Percentiles rank a stretch among this genome's conserved stretches.
phyloP scores from a whole-genome alignment of 2,888 invertebrate genomes.

The Drosophila kuntzei region DNA sequence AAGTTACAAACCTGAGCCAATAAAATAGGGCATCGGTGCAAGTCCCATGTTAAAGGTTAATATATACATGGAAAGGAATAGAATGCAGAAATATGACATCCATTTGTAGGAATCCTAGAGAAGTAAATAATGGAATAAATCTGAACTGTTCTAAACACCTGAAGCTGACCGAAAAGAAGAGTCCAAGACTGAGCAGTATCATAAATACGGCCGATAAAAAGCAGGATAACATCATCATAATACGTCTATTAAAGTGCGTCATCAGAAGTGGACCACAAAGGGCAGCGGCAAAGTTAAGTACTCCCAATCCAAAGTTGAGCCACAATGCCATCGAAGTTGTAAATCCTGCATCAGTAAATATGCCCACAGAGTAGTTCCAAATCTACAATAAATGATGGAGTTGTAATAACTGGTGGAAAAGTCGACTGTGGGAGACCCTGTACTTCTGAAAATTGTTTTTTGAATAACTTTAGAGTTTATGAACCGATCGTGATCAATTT shows the following conservation, averaged over 20 bases:
- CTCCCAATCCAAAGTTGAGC: slow-evolving; percentile 92
- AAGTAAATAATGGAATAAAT: not conserved
- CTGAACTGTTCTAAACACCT: not conserved
- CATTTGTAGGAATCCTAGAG: not conserved
- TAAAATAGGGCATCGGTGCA: slow-evolving; percentile 93
- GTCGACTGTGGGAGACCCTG: not conserved
- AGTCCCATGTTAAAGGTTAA: slow-evolving; percentile 92
- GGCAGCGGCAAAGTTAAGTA: slow-evolving; percentile 88
- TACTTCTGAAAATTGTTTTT: not conserved
- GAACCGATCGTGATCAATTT: too few relatives aligned
- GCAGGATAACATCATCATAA: slow-evolving; percentile 88
- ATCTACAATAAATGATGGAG: slow-evolving; percentile 51
- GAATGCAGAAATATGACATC: slow-evolving; percentile 86
- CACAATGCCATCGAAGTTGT: slow-evolving; percentile 87
- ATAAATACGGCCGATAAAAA: slow-evolving; percentile 87
- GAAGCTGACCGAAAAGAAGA: slow-evolving; percentile 88
- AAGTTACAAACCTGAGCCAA: slow-evolving; percentile 89
- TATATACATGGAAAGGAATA: slow-evolving; percentile 90
- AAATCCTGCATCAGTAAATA: slow-evolving; percentile 90
- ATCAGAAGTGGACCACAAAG: slow-evolving; percentile 88
- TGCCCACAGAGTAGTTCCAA: slow-evolving; percentile 92
- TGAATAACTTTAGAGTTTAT: too few relatives aligned
- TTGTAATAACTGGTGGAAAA: not conserved
- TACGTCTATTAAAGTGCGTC: slow-evolving; percentile 89
- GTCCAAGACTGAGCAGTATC: slow-evolving; percentile 87